phyloP scores from a whole-genome alignment of 30 jellyfish, hydroid and myxozoan genomes.

The Cassiopea xamachana region DNA sequence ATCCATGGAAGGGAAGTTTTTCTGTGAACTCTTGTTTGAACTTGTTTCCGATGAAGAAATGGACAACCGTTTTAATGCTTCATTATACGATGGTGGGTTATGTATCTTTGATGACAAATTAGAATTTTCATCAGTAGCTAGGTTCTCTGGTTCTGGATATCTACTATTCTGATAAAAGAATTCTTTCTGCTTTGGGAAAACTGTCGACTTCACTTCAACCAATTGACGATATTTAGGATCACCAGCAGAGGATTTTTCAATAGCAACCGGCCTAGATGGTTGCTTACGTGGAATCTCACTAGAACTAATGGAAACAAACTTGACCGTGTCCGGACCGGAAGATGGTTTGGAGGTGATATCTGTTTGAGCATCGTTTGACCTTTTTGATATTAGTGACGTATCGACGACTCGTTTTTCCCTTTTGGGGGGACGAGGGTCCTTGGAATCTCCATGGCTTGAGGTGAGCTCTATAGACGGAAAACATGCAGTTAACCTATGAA shows the following conservation, averaged over 20 bases:
- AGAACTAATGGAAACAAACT: slow-evolving; percentile 81
- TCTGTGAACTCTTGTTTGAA: slow-evolving; percentile 26
- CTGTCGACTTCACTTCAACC: slow-evolving; percentile 42
- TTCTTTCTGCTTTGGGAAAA: slow-evolving; percentile 31
- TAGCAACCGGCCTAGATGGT: slow-evolving; percentile 59
- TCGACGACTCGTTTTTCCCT: not conserved
- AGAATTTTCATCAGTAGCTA: not conserved
- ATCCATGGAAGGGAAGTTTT: not conserved
- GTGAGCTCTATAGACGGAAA: not conserved
- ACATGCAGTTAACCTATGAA: not conserved
- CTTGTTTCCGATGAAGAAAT: slow-evolving; percentile 44
- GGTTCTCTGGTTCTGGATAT: not conserved
- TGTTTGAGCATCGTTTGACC: not conserved
- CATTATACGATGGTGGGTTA: slow-evolving; percentile 82
- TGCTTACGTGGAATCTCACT: slow-evolving; percentile 77
- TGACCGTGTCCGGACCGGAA: slow-evolving; percentile 28
- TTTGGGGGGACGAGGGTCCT: not conserved
- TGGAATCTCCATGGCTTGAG: not conserved
- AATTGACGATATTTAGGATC: slow-evolving; percentile 6
- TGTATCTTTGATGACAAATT: not conserved
- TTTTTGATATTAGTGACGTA: not conserved
- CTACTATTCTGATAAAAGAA: not conserved
- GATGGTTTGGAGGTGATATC: not conserved
- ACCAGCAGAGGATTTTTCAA: slow-evolving; percentile 28
- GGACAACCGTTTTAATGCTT: slow-evolving; percentile 73